These are phyloP conservation scores for Cataglyphis rosenhaueri DNA, from an alignment of 2,888 invertebrate genomes.

Conservation along the genomic window DNA sequence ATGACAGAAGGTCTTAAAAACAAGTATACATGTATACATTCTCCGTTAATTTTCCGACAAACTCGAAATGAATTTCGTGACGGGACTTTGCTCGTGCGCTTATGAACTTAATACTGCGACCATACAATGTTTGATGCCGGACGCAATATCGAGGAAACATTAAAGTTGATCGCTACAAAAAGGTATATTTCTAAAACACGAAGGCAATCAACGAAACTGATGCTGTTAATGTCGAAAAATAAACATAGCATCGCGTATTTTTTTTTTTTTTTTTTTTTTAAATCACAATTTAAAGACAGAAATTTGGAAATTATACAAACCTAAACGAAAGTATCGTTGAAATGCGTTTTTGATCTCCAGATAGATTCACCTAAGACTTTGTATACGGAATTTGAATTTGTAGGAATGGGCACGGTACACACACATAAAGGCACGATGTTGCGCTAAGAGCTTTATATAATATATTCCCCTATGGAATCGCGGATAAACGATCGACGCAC, in stretches of 20 bases:
- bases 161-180: conserved; percentile 31
- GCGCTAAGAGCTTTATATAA: background rate
- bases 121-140: conserved; percentile 17
- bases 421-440: conserved; percentile 4
- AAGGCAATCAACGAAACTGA: conserved; percentile 23
- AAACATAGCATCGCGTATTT: background rate
- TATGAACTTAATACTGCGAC: conserved; percentile 52
- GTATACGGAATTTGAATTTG: background rate
- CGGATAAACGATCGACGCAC: conserved; percentile 35
- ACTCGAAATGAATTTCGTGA: conserved; percentile 62
- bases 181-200: conserved; percentile 34
- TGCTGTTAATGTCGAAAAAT: background rate
- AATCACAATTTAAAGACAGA: background rate
- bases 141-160: conserved; percentile 23
- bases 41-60: conserved; percentile 51
- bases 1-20: background rate
- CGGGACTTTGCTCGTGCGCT: conserved; percentile 15
- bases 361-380: background rate
- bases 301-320: conserved; percentile 1
- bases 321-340: background rate
- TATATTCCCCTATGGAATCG: background rate
- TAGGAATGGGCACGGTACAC: background rate
- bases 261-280: background rate
- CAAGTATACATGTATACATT: background rate
- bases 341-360: conserved; percentile 14